phyloP scores from a whole-genome alignment of 2,888 invertebrate species.

The Ariolimax columbianus region DNA sequence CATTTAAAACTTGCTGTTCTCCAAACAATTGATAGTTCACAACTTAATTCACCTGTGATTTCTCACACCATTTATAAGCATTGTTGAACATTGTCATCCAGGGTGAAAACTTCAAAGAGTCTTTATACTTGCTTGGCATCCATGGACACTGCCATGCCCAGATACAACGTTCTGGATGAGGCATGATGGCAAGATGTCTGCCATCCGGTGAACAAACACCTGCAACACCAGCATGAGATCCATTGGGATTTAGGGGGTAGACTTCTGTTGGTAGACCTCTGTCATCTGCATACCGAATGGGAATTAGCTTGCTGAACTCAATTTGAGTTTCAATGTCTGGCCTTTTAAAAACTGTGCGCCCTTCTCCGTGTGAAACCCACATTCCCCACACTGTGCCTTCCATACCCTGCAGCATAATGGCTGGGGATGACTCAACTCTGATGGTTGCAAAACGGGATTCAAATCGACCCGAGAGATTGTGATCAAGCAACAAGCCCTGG shows the following conservation, averaged over 20 bases:
- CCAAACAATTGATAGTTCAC: too few relatives aligned
- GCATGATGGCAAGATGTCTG: slow-evolving; percentile 98
- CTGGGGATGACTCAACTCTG: slow-evolving; percentile 84
- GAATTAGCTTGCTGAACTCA: slow-evolving; percentile 83
- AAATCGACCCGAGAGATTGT: slow-evolving; percentile 93
- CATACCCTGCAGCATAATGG: slow-evolving; percentile 95
- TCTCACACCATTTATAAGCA: slow-evolving; percentile 82
- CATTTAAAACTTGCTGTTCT: too few relatives aligned
- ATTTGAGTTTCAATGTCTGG: slow-evolving; percentile 73
- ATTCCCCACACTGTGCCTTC: slow-evolving; percentile 92
- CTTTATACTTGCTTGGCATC: slow-evolving; percentile 65
- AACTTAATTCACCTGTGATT: neutral
- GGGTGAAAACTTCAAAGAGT: slow-evolving; percentile 84
- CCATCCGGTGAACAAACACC: slow-evolving; percentile 93
- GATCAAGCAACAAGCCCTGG: slow-evolving; percentile 82
- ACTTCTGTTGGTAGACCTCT: slow-evolving; percentile 82
- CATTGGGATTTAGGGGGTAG: slow-evolving; percentile 94
- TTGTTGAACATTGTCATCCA: slow-evolving; percentile 96
- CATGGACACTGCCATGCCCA: slow-evolving; percentile 91
- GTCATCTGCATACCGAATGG: slow-evolving; percentile 92
- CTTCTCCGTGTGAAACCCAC: slow-evolving; percentile 98
- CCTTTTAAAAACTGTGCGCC: slow-evolving; percentile 80
- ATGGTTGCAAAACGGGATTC: slow-evolving; percentile 90
- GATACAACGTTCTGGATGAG: slow-evolving; percentile 96
- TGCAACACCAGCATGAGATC: slow-evolving; percentile 87